Evolutionary conservation across 2,113 vertebrate genomes (phyloP).

Genomic region (Aldabrachelys gigantea): DNA sequence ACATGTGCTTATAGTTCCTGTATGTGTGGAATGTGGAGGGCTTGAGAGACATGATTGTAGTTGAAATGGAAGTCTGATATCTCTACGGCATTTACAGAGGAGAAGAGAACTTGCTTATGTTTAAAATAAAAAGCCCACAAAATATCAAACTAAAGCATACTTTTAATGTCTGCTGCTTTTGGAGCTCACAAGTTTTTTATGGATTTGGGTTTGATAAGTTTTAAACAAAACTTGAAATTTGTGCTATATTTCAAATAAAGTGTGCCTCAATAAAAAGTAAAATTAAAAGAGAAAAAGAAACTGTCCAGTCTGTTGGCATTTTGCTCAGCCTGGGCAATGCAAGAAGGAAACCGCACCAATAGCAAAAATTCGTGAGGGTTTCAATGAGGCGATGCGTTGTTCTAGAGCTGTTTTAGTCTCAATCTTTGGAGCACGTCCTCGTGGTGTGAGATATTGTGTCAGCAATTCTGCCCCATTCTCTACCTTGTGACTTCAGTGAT

Average conservation of each 20-base stretch:
- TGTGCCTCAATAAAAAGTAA: background rate
- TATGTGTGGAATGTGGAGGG: background rate
- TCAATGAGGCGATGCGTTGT: too few species aligned
- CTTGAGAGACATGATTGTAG: background rate
- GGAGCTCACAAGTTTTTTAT: background rate
- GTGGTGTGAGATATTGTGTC: too few species aligned
- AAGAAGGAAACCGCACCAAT: background rate
- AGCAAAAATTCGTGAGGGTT: background rate
- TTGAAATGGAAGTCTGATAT: background rate
- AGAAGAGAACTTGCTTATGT: background rate
- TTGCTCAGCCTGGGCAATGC: background rate
- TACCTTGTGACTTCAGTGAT: too few species aligned
- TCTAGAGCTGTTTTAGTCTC: too few species aligned
- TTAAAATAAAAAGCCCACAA: background rate
- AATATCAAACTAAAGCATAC: background rate
- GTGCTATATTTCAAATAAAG: background rate
- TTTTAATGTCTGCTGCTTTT: background rate
- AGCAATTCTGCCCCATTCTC: too few species aligned
- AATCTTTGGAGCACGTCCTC: too few species aligned
- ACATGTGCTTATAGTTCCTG: accelerated
- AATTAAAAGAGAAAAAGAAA: background rate
- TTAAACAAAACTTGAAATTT: background rate
- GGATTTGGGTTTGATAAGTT: background rate
- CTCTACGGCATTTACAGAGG: background rate
- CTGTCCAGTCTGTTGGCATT: background rate